A percentile compares a stretch with the other conserved stretches of the same genome.
Conservation (phyloP, 1,140 invertebrate genomes). For the Temnothorax curvispinosus region DNA sequence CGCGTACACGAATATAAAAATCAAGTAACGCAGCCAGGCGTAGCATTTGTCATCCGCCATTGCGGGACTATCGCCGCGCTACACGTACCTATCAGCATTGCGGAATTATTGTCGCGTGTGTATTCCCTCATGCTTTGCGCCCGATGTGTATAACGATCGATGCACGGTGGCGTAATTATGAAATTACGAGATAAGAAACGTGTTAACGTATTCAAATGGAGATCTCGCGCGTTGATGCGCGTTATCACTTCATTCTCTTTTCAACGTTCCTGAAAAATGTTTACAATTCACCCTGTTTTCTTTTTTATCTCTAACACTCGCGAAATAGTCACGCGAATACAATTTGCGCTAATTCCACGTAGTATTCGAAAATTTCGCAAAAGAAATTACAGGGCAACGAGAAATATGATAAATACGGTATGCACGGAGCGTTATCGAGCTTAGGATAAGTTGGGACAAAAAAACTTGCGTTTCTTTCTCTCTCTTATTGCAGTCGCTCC, state of each 20-base stretch:
- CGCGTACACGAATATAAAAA: conserved; percentile 14
- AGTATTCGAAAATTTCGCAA: background rate
- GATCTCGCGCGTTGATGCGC: background rate
- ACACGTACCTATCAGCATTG: background rate
- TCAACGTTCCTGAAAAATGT: background rate
- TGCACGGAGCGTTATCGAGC: background rate
- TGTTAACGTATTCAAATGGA: conserved; percentile 46
- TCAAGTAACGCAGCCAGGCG: background rate
- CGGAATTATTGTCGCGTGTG: conserved; percentile 47
- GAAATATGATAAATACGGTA: background rate
- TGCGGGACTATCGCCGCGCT: background rate
- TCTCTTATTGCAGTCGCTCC: background rate
- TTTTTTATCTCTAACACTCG: background rate
- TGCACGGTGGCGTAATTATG: conserved; percentile 26
- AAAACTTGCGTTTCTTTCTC: background rate
- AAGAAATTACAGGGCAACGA: background rate
- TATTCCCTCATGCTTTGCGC: background rate
- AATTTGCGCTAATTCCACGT: background rate
- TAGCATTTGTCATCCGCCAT: conserved; percentile 18
- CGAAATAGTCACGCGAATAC: background rate
- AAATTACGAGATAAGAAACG: conserved; percentile 48
- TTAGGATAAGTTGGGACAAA: background rate
- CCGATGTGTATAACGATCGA: background rate
- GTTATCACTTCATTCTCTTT: conserved; percentile 5
- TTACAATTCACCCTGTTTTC: background rate